Conservation (phyloP, 2,888 invertebrate genomes). For the Plebejus anna region DNA sequence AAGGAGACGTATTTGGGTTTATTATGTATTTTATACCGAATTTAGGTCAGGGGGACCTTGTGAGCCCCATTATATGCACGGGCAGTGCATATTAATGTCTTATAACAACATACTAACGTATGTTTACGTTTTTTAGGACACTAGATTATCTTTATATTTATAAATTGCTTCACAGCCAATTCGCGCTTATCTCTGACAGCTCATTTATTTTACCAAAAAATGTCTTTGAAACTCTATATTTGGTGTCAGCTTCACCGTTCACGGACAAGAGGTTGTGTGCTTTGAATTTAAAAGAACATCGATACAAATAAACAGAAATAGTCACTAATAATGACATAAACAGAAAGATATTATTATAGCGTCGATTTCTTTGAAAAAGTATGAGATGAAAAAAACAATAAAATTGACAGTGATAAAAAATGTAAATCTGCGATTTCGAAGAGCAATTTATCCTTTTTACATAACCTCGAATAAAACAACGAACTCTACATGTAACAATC, state of each 20-base stretch:
- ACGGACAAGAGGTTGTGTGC: background rate
- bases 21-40: conserved; percentile 7
- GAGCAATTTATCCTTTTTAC: background rate
- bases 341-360: background rate
- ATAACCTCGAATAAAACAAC: background rate
- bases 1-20: conserved; percentile 10
- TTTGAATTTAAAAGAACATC: background rate
- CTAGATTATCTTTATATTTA: conserved; percentile 16
- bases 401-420: background rate
- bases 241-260: background rate
- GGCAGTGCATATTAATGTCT: conserved; percentile 20
- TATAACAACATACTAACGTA: background rate
- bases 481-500: background rate
- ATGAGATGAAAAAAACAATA: background rate
- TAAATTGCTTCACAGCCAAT: conserved; percentile 4
- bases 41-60: conserved; percentile 28
- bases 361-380: no score
- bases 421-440: background rate
- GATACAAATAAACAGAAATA: no score
- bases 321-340: no score
- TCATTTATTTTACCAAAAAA: conserved; percentile 15
- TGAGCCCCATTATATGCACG: conserved; percentile 21
- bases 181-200: conserved; percentile 11
- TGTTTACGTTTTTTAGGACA: conserved; percentile 15
- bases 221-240: conserved; percentile 8